Percentiles rank a stretch among this genome's conserved stretches.
These are phyloP conservation scores for Acanthopagrus latus DNA, from an alignment of 2,797 vertebrate genomes.

Conservation along the genomic window DNA sequence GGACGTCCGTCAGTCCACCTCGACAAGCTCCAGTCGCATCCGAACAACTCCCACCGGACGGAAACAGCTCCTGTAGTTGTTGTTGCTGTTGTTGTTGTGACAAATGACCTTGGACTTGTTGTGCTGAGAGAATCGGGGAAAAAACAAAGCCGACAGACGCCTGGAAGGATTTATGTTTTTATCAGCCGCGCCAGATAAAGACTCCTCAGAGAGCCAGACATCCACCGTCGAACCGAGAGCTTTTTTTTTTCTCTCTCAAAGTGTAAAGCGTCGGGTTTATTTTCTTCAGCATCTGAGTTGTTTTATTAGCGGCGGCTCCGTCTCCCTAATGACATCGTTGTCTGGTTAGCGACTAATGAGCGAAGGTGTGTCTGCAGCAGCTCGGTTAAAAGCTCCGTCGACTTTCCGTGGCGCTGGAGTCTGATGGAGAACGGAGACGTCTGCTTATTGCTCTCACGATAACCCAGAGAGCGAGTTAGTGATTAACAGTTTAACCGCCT, in stretches of 20 bases:
- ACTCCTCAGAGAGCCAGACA: conserved; percentile 19
- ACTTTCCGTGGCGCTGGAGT: conserved; percentile 35
- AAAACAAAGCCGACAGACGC: conserved; percentile 27
- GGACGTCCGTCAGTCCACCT: conserved; percentile 6
- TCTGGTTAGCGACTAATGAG: conserved; percentile 23
- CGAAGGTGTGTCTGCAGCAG: conserved; percentile 22
- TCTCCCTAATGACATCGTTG: conserved; percentile 25
- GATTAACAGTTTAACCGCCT: background rate
- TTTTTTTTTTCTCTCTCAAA: conserved; percentile 31
- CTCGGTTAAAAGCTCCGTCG: background rate
- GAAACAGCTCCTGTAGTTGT: conserved; percentile 36
- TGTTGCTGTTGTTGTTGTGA: conserved; percentile 26
- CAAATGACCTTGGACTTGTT: conserved; percentile 50
- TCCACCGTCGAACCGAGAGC: conserved; percentile 20
- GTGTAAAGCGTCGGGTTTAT: conserved; percentile 31
- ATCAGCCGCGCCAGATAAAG: conserved; percentile 44
- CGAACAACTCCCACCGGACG: conserved; percentile 23
- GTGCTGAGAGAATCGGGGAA: conserved; percentile 17
- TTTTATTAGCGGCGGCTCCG: conserved; percentile 12
- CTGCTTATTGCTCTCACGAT: background rate
- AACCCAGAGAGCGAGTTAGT: background rate
- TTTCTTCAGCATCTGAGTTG: conserved; percentile 21
- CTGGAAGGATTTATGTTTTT: conserved; percentile 5
- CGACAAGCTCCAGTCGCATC: conserved; percentile 13
- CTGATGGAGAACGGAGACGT: background rate